Base-by-base conservation (phyloP, 92 coral and sea anemone genomes). In the Bergia sp. region DNA sequence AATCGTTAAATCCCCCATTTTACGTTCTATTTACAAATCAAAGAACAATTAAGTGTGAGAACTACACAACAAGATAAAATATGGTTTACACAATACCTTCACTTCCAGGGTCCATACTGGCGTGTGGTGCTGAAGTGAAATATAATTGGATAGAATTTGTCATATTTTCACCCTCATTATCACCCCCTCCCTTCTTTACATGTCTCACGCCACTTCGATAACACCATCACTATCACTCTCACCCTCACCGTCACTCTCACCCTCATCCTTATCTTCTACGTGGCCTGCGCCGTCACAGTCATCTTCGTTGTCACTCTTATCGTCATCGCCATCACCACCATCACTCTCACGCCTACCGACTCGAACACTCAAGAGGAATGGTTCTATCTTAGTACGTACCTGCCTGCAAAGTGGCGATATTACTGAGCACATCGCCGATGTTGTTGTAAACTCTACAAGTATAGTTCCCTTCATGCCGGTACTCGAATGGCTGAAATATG, bases 391-490 rank as follows among this genome's bases (percentile, higher is more conserved):
- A 65, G 29, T 85, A 93, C 99, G 58, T 81, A 96, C 99, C 93
- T 61, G 94, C 90, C 65, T 91, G 92, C 47, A 97, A 86, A 16
- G 94, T 90, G 11, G 98, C 99, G 43, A 92, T 80, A 15, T 93
- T 79, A 36, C 98, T 92, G 67, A 97, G 94, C 20, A 94, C 98
- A 74, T 96, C 95, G 42, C 98, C 99, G 73, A 85, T 90, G 39
- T 89, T 86, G 93, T 97, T 97, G 69, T 91, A 90, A 0, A 91
- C 94, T 65, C 96, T 77, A 73, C 99, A 97, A 10, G 91, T 80
- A 81, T 97, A 97, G 87, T 92, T 93, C 57, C 99, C 99, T 43
- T 92, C 97, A 73, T 97, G 85, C 82, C 93, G 93, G 66, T 92
- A 96, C 61, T 92, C 64, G 74, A 97, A 97, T 0, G 95, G 92